Percentiles rank a stretch among this genome's conserved stretches.
These are phyloP conservation scores for Oncorhynchus mykiss DNA, from an alignment of 2,113 vertebrate species.

Conservation along the genomic window DNA sequence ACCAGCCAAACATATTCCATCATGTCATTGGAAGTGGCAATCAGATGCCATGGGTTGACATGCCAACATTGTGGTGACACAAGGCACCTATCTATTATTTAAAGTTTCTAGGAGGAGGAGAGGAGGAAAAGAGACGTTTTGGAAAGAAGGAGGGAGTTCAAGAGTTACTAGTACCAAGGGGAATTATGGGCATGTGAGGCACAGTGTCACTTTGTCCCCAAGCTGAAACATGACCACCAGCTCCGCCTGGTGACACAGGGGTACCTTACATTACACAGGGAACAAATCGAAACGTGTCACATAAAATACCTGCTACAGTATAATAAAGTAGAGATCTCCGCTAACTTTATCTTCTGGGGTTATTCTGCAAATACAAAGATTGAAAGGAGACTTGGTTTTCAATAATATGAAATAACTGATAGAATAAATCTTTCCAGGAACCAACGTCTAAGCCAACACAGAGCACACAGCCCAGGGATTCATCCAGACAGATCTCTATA, in stretches of 20 bases:
- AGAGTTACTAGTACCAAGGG: constrained; percentile 17
- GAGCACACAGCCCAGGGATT: not conserved
- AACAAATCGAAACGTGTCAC: not conserved
- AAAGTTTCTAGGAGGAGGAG: constrained; percentile 50
- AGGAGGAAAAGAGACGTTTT: constrained; percentile 20
- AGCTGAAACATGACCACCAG: constrained; percentile 21
- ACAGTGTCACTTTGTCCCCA: constrained; percentile 13
- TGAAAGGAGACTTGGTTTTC: not conserved
- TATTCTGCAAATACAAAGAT: not conserved
- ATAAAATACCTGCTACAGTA: not conserved
- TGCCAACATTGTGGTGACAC: constrained; percentile 78
- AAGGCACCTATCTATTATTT: constrained; percentile 68
- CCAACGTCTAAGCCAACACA: not conserved
- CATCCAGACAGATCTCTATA: not conserved
- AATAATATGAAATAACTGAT: not conserved
- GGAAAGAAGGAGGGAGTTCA: constrained; percentile 24
- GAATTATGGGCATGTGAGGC: constrained; percentile 54
- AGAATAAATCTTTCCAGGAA: not conserved
- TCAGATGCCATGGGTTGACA: constrained; percentile 71
- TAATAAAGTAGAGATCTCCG: not conserved
- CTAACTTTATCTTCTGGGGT: not conserved
- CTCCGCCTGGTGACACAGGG: constrained; percentile 39
- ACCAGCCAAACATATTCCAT: constrained; percentile 77
- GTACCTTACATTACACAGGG: not conserved
- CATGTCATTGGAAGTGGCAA: constrained; percentile 74